These are phyloP conservation scores for Anguilla rostrata DNA, from an alignment of 2,113 vertebrate species.

Conservation along the genomic window DNA sequence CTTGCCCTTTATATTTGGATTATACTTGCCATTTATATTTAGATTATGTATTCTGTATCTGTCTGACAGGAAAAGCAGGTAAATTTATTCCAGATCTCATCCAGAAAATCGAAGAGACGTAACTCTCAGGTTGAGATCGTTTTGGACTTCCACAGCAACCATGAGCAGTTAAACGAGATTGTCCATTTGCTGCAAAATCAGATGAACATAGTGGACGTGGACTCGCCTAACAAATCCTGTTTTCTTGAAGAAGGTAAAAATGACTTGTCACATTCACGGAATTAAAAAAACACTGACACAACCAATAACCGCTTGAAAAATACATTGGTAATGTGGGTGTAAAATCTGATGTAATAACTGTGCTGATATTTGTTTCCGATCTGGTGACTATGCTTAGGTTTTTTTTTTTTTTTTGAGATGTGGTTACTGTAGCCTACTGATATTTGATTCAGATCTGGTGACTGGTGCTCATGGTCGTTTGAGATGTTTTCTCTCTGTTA, in stretches of 20 bases:
- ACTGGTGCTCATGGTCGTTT: no score
- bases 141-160: constrained; percentile 90
- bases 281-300: neutral
- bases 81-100: constrained; percentile 93
- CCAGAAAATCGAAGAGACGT: constrained; percentile 87
- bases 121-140: constrained; percentile 97
- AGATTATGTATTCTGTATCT: neutral
- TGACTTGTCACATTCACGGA: neutral
- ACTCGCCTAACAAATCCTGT: constrained; percentile 73
- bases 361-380: no score
- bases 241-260: constrained; percentile 73
- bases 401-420: no score
- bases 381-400: no score
- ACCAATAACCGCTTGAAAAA: no score
- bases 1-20: neutral
- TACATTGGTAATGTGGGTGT: no score
- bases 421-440: no score
- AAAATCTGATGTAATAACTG: no score
- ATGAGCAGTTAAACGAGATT: constrained; percentile 89
- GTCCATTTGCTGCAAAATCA: constrained; percentile 87
- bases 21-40: no score
- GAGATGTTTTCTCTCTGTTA: no score
- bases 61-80: constrained; percentile 86
- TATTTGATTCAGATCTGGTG: no score
- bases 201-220: constrained; percentile 80